Conservation (phyloP, 1,140 invertebrate genomes). For the Cydia fagiglandana region DNA sequence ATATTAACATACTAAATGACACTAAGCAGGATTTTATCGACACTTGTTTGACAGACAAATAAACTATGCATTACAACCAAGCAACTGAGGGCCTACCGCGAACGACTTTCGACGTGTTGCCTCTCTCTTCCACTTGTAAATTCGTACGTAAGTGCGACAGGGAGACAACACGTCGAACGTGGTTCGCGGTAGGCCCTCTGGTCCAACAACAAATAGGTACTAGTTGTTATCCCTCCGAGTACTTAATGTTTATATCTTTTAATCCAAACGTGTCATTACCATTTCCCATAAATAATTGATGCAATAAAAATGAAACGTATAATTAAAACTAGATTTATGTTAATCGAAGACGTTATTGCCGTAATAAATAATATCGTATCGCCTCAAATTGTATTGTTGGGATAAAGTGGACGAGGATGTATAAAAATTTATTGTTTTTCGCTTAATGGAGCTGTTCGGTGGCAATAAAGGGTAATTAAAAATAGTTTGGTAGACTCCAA, state of each 20-base stretch:
- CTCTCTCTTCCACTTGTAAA: no score
- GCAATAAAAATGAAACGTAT: conserved; percentile 34
- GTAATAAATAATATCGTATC: conserved; percentile 43
- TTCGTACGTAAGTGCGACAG: no score
- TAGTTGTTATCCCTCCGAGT: not conserved
- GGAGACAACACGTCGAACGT: no score
- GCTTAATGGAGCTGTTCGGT: conserved; percentile 50
- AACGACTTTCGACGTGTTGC: no score
- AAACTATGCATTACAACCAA: not conserved
- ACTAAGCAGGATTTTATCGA: conserved; percentile 9
- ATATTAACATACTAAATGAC: conserved; percentile 6
- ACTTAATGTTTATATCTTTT: conserved; percentile 15
- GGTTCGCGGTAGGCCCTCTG: no score
- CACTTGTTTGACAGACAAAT: conserved; percentile 4
- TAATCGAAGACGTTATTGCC: conserved; percentile 47
- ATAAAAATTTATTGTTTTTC: conserved; percentile 52
- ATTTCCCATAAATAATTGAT: conserved; percentile 17
- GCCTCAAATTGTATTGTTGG: conserved; percentile 39
- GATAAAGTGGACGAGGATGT: conserved; percentile 40
- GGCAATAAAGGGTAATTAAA: conserved; percentile 35
- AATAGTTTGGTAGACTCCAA: not conserved
- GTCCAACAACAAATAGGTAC: not conserved
- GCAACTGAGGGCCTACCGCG: no score
- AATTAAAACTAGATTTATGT: conserved; percentile 50
- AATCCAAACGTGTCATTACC: conserved; percentile 6